Conservation (phyloP, 2,113 vertebrate species). For the Chamaetylas fuelleborni region DNA sequence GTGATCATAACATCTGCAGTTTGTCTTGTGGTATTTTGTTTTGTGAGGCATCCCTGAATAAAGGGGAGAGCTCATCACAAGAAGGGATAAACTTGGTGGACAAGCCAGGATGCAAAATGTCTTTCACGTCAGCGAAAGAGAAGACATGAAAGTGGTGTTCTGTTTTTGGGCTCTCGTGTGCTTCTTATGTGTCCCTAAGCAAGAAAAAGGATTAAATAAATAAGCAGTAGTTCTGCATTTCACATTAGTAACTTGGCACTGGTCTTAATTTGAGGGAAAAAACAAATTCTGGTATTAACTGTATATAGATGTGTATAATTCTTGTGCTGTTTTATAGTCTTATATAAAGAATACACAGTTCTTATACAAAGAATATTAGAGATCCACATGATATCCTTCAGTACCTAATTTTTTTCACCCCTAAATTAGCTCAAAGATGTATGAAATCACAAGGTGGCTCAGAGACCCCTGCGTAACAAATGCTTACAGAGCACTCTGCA, state of each 20-base stretch:
- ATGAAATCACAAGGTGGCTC: neutral
- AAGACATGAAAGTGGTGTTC: neutral
- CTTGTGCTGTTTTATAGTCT: neutral
- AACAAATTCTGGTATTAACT: rapidly evolving
- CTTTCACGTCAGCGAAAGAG: neutral
- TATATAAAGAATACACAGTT: neutral
- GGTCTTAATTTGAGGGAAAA: neutral
- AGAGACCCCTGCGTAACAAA: neutral
- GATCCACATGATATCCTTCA: neutral
- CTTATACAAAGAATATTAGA: neutral
- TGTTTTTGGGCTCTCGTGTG: neutral
- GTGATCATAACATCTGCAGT: neutral
- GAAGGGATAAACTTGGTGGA: neutral
- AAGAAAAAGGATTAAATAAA: neutral
- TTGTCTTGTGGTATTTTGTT: neutral
- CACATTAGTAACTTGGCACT: neutral
- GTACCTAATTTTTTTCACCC: neutral
- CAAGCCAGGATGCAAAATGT: neutral
- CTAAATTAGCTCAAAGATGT: neutral
- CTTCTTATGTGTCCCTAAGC: neutral
- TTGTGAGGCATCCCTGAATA: neutral
- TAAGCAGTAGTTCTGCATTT: neutral
- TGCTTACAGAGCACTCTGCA: neutral
- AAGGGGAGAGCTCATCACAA: neutral
- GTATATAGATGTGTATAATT: neutral